Evolutionary conservation across 2,797 vertebrate species (phyloP).

Genomic region (Austrolebias charrua): DNA sequence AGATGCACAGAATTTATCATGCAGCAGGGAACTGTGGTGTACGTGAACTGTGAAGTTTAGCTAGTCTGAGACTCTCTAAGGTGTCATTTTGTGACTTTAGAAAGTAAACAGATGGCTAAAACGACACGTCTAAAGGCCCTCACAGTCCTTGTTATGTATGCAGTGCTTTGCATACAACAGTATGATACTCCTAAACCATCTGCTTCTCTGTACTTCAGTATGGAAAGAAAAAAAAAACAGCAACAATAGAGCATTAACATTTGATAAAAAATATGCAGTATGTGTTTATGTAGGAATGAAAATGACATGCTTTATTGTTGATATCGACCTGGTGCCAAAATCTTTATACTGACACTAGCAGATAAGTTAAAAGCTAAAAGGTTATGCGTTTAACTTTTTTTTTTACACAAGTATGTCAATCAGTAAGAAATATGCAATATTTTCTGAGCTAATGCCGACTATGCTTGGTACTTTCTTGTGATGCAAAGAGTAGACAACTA

Average conservation of each 20-base stretch:
- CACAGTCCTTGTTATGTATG: background rate
- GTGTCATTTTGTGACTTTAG: constrained; percentile 1
- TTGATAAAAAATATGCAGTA: background rate
- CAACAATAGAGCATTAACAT: background rate
- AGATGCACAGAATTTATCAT: constrained; percentile 4
- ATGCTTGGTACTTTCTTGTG: background rate
- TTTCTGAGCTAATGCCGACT: background rate
- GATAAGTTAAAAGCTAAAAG: too few species aligned
- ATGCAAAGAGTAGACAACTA: background rate
- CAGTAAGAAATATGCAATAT: background rate
- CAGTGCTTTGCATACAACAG: background rate
- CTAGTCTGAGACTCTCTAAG: background rate
- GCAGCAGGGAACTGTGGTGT: background rate
- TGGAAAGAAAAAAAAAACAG: too few species aligned
- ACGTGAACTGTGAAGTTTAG: constrained; percentile 4
- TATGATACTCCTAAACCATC: background rate
- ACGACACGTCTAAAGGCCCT: background rate
- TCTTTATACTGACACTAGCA: background rate
- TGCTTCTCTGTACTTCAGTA: background rate
- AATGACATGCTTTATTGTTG: too few species aligned
- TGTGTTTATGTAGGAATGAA: too few species aligned
- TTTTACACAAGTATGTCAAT: too few species aligned
- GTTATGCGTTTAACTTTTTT: too few species aligned
- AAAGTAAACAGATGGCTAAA: constrained; percentile 11
- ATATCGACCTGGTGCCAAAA: background rate